phyloP scores from a whole-genome alignment of 2,888 invertebrate genomes.

The Mechanitis mazaeus region DNA sequence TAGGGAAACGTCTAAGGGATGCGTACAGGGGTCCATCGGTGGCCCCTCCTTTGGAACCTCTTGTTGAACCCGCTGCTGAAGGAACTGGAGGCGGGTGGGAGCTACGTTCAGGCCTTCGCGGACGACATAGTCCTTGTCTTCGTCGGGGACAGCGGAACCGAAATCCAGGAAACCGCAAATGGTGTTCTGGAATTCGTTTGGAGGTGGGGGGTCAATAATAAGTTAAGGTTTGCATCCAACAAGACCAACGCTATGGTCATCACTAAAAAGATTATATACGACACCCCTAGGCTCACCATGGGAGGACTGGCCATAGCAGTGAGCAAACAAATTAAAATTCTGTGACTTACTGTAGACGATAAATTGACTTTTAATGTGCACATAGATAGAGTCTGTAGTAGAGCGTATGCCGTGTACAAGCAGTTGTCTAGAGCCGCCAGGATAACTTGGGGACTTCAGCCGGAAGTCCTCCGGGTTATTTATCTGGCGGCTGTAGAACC shows the following conservation, averaged over 20 bases:
- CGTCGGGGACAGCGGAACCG: no score
- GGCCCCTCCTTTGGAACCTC: not conserved
- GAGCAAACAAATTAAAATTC: not conserved
- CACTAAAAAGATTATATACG: constrained; percentile 1
- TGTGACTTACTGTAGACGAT: constrained; percentile 6
- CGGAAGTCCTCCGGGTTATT: no score
- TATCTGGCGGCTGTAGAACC: no score
- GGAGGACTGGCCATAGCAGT: not conserved
- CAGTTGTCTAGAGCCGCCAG: no score
- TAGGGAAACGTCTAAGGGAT: not conserved
- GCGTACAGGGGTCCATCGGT: not conserved
- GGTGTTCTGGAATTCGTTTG: no score
- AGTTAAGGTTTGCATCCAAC: constrained; percentile 2
- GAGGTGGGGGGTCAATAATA: not conserved
- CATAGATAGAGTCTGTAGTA: no score
- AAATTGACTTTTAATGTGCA: not conserved
- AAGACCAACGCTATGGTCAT: constrained; percentile 7
- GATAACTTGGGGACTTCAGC: no score
- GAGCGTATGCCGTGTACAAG: no score
- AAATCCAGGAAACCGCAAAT: no score
- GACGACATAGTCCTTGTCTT: no score
- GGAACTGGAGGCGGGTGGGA: no score
- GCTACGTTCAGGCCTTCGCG: no score
- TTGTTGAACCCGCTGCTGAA: not conserved
- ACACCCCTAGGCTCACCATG: constrained; percentile 1